Evolutionary conservation across 2,113 vertebrate species (phyloP).

Genomic region (Oryzias javanicus): DNA sequence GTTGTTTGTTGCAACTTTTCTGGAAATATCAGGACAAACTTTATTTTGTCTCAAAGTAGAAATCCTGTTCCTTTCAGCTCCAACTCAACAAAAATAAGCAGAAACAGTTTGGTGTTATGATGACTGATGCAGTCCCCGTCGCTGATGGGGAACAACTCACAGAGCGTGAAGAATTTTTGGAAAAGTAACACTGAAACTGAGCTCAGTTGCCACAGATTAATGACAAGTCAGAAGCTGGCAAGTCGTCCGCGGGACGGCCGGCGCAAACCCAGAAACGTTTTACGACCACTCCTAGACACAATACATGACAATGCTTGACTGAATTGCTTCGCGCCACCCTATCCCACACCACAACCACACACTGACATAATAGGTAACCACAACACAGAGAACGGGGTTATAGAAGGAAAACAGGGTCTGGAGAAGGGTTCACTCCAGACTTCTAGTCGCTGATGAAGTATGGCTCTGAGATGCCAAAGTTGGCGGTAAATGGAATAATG

Average conservation of each 20-base stretch:
- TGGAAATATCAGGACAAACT: too few species aligned
- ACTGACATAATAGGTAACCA: conserved; percentile 48
- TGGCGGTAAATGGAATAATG: conserved; percentile 67
- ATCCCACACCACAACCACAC: conserved; percentile 26
- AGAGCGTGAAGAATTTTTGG: conserved; percentile 47
- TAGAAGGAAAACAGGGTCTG: conserved; percentile 50
- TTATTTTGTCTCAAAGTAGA: too few species aligned
- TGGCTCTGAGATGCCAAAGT: conserved; percentile 38
- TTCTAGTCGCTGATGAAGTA: conserved; percentile 50
- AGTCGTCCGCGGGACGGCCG: conserved; percentile 15
- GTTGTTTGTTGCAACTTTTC: background rate
- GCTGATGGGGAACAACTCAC: conserved; percentile 46
- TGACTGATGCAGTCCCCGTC: conserved; percentile 32
- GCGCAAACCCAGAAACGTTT: conserved; percentile 10
- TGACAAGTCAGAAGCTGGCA: conserved; percentile 26
- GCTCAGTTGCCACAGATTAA: conserved; percentile 46
- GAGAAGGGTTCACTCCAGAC: conserved; percentile 47
- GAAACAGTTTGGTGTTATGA: conserved; percentile 45
- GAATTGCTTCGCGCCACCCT: conserved; percentile 39
- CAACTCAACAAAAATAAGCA: conserved; percentile 40
- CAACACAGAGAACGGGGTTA: conserved; percentile 60
- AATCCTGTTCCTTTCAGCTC: conserved; percentile 23
- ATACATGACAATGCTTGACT: conserved; percentile 46
- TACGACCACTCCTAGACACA: conserved; percentile 12
- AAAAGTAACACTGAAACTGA: conserved; percentile 30